These are phyloP conservation scores for Danaus plexippus DNA, from an alignment of 1,140 invertebrate genomes.

Conservation along the genomic window DNA sequence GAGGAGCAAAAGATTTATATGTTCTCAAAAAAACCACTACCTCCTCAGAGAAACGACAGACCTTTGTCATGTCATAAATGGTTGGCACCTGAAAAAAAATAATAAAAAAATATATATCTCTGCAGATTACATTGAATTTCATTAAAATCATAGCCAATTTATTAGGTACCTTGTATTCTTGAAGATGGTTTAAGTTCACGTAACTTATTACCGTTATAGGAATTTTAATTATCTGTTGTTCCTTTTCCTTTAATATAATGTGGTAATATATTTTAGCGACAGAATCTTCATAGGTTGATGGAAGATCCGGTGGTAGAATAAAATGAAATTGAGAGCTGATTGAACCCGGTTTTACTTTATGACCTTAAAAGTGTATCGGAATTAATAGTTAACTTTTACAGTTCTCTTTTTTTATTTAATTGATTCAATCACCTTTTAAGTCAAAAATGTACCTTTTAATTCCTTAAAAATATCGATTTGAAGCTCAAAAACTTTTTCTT, in stretches of 20 bases:
- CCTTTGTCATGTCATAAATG: conserved; percentile 39
- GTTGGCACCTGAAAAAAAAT: conserved; percentile 34
- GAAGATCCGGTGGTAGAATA: conserved; percentile 40
- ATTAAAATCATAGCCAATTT: conserved; percentile 4
- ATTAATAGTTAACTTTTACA: not conserved
- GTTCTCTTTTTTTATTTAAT: too few species aligned
- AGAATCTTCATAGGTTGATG: conserved; percentile 45
- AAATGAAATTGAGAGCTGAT: conserved; percentile 52
- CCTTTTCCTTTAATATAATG: conserved; percentile 34
- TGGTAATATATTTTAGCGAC: conserved; percentile 47
- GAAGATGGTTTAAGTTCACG: conserved; percentile 42
- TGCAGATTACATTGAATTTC: conserved; percentile 1
- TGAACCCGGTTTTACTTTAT: conserved; percentile 34
- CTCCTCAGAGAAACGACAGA: conserved; percentile 27
- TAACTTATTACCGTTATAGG: conserved; percentile 37
- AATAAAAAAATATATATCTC: conserved; percentile 5
- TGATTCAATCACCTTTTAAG: too few species aligned
- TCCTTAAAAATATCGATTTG: conserved; percentile 41
- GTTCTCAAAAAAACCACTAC: conserved; percentile 43
- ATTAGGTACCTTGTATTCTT: conserved; percentile 38
- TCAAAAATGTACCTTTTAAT: conserved; percentile 29
- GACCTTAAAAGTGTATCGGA: conserved; percentile 32
- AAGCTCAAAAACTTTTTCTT: conserved; percentile 36
- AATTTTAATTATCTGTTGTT: conserved; percentile 21
- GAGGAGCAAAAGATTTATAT: conserved; percentile 39